Evolutionary conservation across 2,797 vertebrate species (phyloP).

Genomic region (Nyctalus aviator): DNA sequence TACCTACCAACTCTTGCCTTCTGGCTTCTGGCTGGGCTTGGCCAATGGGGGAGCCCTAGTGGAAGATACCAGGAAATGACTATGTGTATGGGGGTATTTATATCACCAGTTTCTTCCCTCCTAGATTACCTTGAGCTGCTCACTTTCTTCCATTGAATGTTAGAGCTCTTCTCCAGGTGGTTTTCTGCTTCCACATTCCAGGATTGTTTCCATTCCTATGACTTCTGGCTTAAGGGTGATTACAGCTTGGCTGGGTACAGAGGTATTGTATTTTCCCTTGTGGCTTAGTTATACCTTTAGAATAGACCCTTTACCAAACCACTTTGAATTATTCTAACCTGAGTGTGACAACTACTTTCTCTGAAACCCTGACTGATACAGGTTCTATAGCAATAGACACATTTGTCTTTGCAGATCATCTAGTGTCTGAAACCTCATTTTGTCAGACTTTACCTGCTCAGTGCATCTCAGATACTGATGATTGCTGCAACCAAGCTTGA

Average conservation of each 20-base stretch:
- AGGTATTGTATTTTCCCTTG: background rate
- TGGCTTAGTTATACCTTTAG: conserved; percentile 3
- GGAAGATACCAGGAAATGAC: background rate
- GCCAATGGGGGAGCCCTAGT: background rate
- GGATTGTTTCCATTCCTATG: background rate
- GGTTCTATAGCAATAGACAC: background rate
- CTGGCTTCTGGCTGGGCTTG: background rate
- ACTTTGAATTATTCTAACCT: background rate
- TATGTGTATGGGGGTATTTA: background rate
- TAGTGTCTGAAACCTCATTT: conserved; percentile 28
- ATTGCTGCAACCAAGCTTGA: background rate
- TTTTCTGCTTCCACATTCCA: background rate
- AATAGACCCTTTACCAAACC: background rate
- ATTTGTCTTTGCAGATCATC: background rate
- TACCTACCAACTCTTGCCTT: background rate
- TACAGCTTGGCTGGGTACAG: background rate
- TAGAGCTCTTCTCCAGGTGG: background rate
- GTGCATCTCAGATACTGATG: background rate
- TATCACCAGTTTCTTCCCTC: background rate
- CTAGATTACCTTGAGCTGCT: background rate
- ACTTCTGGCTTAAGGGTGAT: background rate
- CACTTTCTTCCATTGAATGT: background rate
- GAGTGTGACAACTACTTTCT: background rate
- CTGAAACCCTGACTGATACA: background rate
- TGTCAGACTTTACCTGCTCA: background rate